Evolutionary conservation across 2,113 vertebrate species (phyloP).

Genomic region (Sardina pilchardus): DNA sequence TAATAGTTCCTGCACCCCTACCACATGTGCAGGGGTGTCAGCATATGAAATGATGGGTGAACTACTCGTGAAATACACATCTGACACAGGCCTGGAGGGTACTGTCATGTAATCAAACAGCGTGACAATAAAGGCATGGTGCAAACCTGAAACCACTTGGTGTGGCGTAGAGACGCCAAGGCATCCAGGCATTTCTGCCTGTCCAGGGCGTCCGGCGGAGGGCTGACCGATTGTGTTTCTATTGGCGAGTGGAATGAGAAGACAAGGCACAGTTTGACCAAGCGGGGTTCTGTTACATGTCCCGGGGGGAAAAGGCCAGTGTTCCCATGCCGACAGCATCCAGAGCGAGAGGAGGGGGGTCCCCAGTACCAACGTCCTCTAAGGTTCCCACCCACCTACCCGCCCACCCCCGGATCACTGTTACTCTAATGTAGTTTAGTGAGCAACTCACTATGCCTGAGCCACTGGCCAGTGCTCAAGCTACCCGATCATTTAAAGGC

Average conservation of each 20-base stretch:
- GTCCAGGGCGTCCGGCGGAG: constrained; percentile 99
- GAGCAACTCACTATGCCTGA: not conserved
- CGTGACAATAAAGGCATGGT: constrained; percentile 96
- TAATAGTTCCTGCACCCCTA: not conserved
- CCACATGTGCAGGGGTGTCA: not conserved
- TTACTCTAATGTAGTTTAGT: not conserved
- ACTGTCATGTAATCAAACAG: constrained; percentile 36
- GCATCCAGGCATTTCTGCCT: constrained; percentile 99
- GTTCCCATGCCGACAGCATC: constrained; percentile 53
- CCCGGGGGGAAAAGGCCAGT: constrained; percentile 88
- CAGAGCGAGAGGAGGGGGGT: constrained; percentile 36
- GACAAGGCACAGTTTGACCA: constrained; percentile 99
- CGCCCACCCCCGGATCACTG: too few relatives aligned
- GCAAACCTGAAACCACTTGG: constrained; percentile 99
- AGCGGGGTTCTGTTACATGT: constrained; percentile 98
- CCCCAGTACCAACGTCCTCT: constrained; percentile 55
- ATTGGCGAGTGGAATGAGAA: constrained; percentile 97
- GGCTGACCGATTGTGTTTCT: constrained; percentile 95
- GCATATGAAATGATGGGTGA: constrained; percentile 17
- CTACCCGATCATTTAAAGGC: not conserved
- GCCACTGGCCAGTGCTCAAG: not conserved
- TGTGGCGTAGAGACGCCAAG: constrained; percentile 99
- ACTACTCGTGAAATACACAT: constrained; percentile 18
- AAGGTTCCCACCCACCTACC: too few relatives aligned
- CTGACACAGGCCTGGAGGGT: not conserved